A percentile compares a stretch with the other conserved stretches of the same genome.
These are phyloP conservation scores for Apostichopus californicus DNA, from an alignment of 35 echinoderm and acorn worm species.

Conservation along the genomic window DNA sequence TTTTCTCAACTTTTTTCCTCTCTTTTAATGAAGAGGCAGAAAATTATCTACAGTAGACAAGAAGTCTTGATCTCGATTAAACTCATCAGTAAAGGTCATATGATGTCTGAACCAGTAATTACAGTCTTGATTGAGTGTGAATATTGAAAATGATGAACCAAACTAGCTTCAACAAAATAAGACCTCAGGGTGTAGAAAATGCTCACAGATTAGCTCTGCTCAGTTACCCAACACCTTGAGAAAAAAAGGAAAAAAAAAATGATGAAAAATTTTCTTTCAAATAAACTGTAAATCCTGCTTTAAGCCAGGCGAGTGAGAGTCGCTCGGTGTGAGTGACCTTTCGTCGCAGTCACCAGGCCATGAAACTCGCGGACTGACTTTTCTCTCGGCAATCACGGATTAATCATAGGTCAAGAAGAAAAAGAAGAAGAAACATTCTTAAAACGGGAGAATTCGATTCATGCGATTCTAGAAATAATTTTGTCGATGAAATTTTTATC, in stretches of 20 bases:
- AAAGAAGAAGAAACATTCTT: neutral
- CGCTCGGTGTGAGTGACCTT: conserved; percentile 51
- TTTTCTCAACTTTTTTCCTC: neutral
- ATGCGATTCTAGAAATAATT: neutral
- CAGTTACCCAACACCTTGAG: conserved; percentile 56
- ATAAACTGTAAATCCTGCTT: conserved; percentile 33
- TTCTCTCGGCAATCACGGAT: neutral
- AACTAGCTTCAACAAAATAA: conserved; percentile 26
- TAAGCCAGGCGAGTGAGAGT: conserved; percentile 4
- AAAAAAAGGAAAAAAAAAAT: neutral
- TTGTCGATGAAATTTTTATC: conserved; percentile 4
- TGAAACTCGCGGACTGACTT: neutral
- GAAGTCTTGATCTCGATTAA: conserved; percentile 45
- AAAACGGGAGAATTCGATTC: neutral
- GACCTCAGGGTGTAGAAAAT: conserved; percentile 42
- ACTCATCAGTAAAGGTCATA: conserved; percentile 31
- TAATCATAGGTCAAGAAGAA: neutral
- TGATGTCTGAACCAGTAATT: conserved; percentile 53
- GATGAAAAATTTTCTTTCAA: conserved; percentile 17
- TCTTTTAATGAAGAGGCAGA: neutral
- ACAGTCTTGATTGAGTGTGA: conserved; percentile 48
- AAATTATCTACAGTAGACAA: conserved; percentile 30
- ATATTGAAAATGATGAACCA: conserved; percentile 26
- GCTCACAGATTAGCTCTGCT: conserved; percentile 44
- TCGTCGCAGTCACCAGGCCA: neutral